A percentile compares a stretch with the other conserved stretches of the same genome.
These are phyloP conservation scores for Idaea biselata DNA, from an alignment of 2,888 invertebrate species.

Conservation along the genomic window DNA sequence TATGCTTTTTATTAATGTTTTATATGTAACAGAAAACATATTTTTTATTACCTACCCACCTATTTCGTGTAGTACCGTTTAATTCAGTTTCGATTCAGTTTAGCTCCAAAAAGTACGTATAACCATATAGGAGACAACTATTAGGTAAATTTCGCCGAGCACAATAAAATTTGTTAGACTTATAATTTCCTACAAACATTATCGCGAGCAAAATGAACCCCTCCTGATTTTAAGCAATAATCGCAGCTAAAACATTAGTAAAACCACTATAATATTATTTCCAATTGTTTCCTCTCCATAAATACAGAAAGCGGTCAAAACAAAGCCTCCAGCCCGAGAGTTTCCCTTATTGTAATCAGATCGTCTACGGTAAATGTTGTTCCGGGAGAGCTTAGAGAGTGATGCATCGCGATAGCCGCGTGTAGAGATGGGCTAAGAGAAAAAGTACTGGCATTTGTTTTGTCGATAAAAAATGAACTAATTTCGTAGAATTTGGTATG, in stretches of 20 bases:
- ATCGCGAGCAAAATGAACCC: too few species aligned
- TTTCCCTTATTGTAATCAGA: conserved; percentile 50
- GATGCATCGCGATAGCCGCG: conserved; percentile 58
- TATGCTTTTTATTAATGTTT: too few species aligned
- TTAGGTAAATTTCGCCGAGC: too few species aligned
- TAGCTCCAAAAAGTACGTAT: too few species aligned
- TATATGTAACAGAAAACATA: too few species aligned
- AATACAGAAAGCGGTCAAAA: conserved; percentile 12
- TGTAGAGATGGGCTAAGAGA: conserved; percentile 23
- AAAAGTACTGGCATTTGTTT: not conserved
- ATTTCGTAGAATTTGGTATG: not conserved
- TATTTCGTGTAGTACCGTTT: too few species aligned
- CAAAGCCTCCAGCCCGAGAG: conserved; percentile 14
- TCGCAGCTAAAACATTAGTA: not conserved
- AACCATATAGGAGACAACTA: too few species aligned
- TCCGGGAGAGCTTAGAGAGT: conserved; percentile 54
- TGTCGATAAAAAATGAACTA: conserved; percentile 13
- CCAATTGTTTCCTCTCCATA: not conserved
- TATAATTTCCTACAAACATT: too few species aligned
- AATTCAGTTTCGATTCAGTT: too few species aligned
- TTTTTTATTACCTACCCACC: too few species aligned
- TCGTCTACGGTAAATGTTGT: conserved; percentile 53
- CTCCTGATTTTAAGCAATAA: not conserved
- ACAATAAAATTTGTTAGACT: too few species aligned
- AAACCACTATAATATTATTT: not conserved